These are phyloP conservation scores for Plebejus anna DNA, from an alignment of 2,888 invertebrate genomes.

Conservation along the genomic window DNA sequence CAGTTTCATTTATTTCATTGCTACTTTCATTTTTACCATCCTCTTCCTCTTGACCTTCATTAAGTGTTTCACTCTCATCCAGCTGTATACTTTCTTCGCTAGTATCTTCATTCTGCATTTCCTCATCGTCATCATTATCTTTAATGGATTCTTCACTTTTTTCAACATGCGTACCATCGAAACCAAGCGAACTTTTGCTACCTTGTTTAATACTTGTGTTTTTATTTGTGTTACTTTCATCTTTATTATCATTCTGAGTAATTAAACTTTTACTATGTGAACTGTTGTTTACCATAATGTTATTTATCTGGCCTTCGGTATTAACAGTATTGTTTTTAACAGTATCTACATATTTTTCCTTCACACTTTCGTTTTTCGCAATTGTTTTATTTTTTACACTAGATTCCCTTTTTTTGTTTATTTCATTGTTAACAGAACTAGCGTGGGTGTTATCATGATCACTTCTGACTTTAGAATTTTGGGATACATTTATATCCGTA, in stretches of 20 bases:
- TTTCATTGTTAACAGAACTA: not conserved
- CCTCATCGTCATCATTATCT: not conserved
- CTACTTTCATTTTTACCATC: constrained; percentile 28
- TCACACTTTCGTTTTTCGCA: not conserved
- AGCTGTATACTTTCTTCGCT: constrained; percentile 26
- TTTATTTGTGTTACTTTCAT: constrained; percentile 34
- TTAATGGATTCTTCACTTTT: constrained; percentile 21
- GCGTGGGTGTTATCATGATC: not conserved
- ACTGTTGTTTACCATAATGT: constrained; percentile 32
- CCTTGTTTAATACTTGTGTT: constrained; percentile 29
- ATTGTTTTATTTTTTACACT: not conserved
- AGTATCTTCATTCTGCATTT: constrained; percentile 3
- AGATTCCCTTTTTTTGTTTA: not conserved
- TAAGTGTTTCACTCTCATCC: constrained; percentile 34
- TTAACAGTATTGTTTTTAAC: not conserved
- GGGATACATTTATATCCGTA: not conserved
- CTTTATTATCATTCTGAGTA: constrained; percentile 19
- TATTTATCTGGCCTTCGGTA: not conserved
- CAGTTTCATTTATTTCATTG: constrained; percentile 33
- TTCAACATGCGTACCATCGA: constrained; percentile 14
- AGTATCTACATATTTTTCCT: not conserved
- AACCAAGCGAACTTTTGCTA: not conserved
- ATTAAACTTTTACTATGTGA: constrained; percentile 37
- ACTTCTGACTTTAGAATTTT: not conserved
- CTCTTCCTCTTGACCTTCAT: constrained; percentile 33